Percentiles rank a stretch among this genome's conserved stretches.
These are phyloP conservation scores for Petrolisthes manimaculis DNA, from an alignment of 2,888 invertebrate species.

Conservation along the genomic window DNA sequence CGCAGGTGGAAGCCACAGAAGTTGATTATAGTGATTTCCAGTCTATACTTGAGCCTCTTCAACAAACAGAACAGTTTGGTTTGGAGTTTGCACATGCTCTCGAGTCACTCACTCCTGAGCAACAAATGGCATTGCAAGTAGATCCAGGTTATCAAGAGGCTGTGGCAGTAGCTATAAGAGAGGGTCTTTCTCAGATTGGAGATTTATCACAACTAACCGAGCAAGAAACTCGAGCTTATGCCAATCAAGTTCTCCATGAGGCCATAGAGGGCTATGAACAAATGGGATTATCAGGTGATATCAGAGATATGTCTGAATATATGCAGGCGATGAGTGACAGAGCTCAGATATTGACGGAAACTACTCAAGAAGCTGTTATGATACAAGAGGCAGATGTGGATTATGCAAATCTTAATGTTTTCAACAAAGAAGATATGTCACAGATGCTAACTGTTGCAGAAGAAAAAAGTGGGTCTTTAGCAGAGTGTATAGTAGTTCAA, in stretches of 20 bases:
- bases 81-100: constrained; percentile 34
- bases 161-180: constrained; percentile 37
- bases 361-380: constrained; percentile 53
- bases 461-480: constrained; percentile 48
- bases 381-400: constrained; percentile 58
- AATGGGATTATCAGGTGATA: constrained; percentile 48
- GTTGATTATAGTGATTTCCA: constrained; percentile 64
- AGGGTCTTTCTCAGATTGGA: constrained; percentile 36
- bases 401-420: constrained; percentile 47
- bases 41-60: constrained; percentile 51
- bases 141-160: constrained; percentile 48
- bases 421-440: constrained; percentile 43
- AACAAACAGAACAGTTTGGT: constrained; percentile 37
- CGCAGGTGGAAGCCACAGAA: constrained; percentile 52
- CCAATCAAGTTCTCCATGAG: constrained; percentile 48
- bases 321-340: constrained; percentile 46
- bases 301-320: constrained; percentile 49
- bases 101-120: constrained; percentile 39
- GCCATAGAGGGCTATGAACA: constrained; percentile 52
- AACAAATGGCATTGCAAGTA: constrained; percentile 44
- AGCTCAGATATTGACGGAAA: constrained; percentile 50
- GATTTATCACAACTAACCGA: constrained; percentile 29
- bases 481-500: constrained; percentile 55
- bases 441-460: constrained; percentile 50
- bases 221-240: constrained; percentile 39